Conservation (phyloP, 2,113 vertebrate species). For the Eulemur macaco region DNA sequence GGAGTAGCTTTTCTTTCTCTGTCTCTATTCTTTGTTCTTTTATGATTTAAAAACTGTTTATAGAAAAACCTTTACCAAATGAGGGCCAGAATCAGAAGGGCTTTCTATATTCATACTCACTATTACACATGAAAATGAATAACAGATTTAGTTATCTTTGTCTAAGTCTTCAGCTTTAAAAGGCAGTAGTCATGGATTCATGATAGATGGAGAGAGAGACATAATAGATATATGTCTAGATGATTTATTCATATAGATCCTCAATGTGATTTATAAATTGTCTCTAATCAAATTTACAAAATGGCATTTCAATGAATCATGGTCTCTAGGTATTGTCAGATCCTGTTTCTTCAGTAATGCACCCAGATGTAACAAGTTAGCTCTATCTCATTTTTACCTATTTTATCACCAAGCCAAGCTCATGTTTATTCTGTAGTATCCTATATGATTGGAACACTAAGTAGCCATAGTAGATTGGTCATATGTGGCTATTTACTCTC, state of each 20-base stretch:
- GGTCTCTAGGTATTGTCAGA: neutral
- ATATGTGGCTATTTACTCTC: neutral
- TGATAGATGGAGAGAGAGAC: neutral
- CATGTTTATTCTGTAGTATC: neutral
- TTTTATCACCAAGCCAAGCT: neutral
- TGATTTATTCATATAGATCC: neutral
- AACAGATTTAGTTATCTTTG: neutral
- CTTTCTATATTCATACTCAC: neutral
- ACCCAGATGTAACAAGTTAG: neutral
- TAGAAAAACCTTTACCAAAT: neutral
- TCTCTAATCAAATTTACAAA: neutral
- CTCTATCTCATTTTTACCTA: neutral
- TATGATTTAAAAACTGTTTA: neutral
- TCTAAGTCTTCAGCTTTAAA: neutral
- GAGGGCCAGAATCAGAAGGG: neutral
- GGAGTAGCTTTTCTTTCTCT: neutral
- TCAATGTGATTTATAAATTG: neutral
- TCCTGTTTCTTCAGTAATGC: neutral
- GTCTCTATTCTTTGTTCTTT: neutral
- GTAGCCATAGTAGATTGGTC: neutral
- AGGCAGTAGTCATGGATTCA: neutral
- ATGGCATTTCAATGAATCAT: neutral
- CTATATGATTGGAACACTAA: neutral
- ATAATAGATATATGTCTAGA: neutral
- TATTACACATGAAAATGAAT: conserved; percentile 9